These are phyloP conservation scores for Stylophora pistillata DNA, from an alignment of 64 coral and sea anemone genomes.

Conservation along the genomic window DNA sequence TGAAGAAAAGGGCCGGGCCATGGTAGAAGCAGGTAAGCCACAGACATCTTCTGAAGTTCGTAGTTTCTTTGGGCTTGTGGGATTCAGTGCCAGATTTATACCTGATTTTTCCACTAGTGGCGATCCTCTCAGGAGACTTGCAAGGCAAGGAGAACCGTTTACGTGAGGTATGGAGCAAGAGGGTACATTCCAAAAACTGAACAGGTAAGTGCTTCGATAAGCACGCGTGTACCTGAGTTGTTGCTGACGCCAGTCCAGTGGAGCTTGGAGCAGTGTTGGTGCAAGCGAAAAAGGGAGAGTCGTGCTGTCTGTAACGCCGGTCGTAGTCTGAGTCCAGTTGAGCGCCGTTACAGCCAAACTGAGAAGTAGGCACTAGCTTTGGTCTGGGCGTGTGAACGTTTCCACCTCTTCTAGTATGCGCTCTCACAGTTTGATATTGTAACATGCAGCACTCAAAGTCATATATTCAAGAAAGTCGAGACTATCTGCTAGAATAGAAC, in stretches of 20 bases:
- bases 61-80: slow-evolving; percentile 5
- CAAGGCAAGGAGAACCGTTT: slow-evolving; percentile 16
- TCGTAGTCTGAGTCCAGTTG: background rate
- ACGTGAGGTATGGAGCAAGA: slow-evolving; percentile 8
- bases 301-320: slow-evolving; percentile 8
- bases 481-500: slow-evolving; percentile 29
- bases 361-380: slow-evolving; percentile 35
- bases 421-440: slow-evolving; percentile 41
- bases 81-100: slow-evolving; percentile 18
- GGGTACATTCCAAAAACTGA: slow-evolving; percentile 13
- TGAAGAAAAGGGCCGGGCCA: slow-evolving; percentile 17
- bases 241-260: background rate
- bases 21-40: slow-evolving; percentile 22
- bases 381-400: slow-evolving; percentile 1
- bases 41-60: slow-evolving; percentile 10
- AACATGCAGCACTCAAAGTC: slow-evolving; percentile 59
- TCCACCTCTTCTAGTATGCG: slow-evolving; percentile 63
- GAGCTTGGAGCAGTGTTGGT: background rate
- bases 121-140: slow-evolving; percentile 14
- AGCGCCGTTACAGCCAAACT: slow-evolving; percentile 30
- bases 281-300: background rate
- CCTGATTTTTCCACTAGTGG: slow-evolving; percentile 19
- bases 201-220: background rate
- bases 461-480: slow-evolving; percentile 61
- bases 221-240: background rate